Base-by-base conservation (phyloP, 2,797 vertebrate genomes). In the Ctenosaura bakeri region DNA sequence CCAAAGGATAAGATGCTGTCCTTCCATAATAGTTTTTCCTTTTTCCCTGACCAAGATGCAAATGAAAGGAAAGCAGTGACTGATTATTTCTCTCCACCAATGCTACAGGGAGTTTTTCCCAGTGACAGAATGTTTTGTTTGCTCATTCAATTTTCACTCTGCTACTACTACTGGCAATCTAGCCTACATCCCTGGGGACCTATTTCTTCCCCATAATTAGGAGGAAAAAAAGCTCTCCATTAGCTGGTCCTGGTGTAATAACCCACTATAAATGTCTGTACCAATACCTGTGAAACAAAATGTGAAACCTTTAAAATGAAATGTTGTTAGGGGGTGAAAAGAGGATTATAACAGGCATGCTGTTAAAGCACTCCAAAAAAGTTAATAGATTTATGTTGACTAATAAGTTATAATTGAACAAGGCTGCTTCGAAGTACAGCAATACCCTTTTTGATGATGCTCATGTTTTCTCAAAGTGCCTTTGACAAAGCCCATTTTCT, bases 371-470 rank as follows among this genome's bases (percentile, higher is more conserved):
- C 93, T 93, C 88, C 90, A 89, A 85, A 95, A 59, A 94, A 59
- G 86, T 89, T 87, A 94, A 95, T 78, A 92, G 91, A 94, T 95
- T 93, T 95, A 94, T 94, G 95, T 95, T 92, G 91, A 91, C 88
- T 91, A 95, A 95, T 89, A 94, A 95, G 91, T 88, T 88, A 90
- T 95, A 95, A 96, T 94, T 95, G 93, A 95, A 95, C 85, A 76
- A 94, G 88, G 90, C 86, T 94, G 85, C 84, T 92, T 66, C 14
- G 13, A 94, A 95, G 89, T 94, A 94, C 16, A 95, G 90, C 78
- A 94, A 93, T 94, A 94, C 83, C 2, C 80, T 83, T 64, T 46
- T 90, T 90, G 83, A 95, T 88, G 88, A 78, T 88, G 80, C 0
- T 0, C 2, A n/a, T 79, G 86, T 93, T 88, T 94, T 64, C 56